These are phyloP conservation scores for Pheosia tremula DNA, from an alignment of 2,888 invertebrate genomes.

Conservation along the genomic window DNA sequence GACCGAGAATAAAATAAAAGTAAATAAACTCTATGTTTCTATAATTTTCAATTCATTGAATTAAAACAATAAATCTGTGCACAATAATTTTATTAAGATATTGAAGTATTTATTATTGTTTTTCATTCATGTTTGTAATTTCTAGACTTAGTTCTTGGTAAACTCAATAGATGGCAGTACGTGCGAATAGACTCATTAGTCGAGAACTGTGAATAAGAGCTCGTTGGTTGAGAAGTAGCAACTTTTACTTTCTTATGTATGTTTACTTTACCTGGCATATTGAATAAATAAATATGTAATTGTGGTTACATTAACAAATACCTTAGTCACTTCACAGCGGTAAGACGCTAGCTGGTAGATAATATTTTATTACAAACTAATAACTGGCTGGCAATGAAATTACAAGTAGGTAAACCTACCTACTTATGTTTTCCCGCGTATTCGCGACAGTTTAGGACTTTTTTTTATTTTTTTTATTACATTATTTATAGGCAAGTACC, in stretches of 20 bases:
- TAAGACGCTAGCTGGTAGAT: not conserved
- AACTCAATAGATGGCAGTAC: constrained; percentile 39
- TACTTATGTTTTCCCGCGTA: no score
- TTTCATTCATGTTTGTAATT: no score
- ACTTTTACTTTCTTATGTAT: constrained; percentile 10
- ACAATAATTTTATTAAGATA: no score
- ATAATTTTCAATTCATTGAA: not conserved
- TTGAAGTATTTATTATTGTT: no score
- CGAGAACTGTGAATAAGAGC: no score
- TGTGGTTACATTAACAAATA: not conserved
- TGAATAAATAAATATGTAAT: not conserved
- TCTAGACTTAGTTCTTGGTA: constrained; percentile 4
- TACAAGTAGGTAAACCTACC: no score
- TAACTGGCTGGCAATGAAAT: no score
- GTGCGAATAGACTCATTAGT: not conserved
- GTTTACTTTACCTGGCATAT: not conserved
- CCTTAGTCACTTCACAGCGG: not conserved
- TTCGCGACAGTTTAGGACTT: no score
- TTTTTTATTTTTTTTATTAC: no score
- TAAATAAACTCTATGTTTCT: constrained; percentile 1
- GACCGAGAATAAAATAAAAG: constrained; percentile 33
- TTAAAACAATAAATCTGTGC: no score
- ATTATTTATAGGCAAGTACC: no score
- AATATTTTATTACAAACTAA: no score
- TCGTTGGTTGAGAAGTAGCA: constrained; percentile 9